Evolutionary conservation across 2,113 vertebrate species (phyloP).

Genomic region (Neotoma lepida): DNA sequence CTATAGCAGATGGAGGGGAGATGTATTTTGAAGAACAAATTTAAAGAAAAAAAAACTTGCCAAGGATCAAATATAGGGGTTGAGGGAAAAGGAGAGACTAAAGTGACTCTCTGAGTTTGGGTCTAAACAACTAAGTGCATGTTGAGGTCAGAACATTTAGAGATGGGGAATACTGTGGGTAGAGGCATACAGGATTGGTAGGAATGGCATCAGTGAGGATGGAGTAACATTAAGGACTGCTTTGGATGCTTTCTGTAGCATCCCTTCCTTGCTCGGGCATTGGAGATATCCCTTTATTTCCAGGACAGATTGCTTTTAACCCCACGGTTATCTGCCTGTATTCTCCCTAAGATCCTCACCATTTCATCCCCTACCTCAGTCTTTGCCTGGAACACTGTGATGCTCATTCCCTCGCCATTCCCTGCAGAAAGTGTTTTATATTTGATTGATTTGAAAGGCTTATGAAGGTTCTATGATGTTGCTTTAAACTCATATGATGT

Average conservation of each 20-base stretch:
- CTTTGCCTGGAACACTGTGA: too few relatives aligned
- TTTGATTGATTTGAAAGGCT: background rate
- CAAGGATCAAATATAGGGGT: background rate
- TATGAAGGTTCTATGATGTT: background rate
- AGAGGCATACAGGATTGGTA: background rate
- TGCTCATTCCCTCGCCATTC: background rate
- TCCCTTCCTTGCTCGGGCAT: background rate
- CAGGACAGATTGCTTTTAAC: background rate
- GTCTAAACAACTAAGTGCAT: background rate
- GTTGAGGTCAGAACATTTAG: background rate
- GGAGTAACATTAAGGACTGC: background rate
- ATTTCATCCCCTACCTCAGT: fast-evolving
- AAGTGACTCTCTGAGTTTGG: background rate
- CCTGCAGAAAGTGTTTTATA: background rate
- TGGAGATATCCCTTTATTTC: background rate
- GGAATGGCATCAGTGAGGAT: background rate
- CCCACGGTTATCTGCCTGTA: background rate
- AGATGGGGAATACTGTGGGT: background rate
- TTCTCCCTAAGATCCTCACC: background rate
- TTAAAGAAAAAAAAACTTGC: background rate
- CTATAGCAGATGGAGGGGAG: background rate
- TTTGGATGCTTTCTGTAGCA: background rate
- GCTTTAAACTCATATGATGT: background rate
- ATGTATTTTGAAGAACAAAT: background rate
- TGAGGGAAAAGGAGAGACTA: background rate